phyloP scores from a whole-genome alignment of 2,113 vertebrate species.

The Connochaetes taurinus region DNA sequence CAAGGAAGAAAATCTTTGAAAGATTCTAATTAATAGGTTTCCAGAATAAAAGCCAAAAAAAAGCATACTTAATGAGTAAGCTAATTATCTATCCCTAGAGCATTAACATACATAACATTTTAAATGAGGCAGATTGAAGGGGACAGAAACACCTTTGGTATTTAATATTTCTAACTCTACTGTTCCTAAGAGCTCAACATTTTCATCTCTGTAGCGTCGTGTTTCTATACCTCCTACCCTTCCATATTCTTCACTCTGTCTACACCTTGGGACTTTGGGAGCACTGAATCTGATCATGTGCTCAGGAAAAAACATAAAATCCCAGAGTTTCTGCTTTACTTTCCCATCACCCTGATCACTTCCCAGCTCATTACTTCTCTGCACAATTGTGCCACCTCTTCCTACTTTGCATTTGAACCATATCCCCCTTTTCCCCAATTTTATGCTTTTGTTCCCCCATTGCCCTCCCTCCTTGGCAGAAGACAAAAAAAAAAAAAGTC shows the following conservation, averaged over 20 bases:
- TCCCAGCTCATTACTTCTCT: neutral
- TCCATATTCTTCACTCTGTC: neutral
- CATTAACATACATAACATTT: neutral
- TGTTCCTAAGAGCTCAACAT: neutral
- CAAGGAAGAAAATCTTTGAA: constrained; percentile 22
- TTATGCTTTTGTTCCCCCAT: neutral
- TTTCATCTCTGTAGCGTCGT: neutral
- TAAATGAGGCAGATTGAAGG: neutral
- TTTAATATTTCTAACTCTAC: neutral
- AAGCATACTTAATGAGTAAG: neutral
- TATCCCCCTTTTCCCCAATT: neutral
- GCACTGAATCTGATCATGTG: neutral
- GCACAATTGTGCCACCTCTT: neutral
- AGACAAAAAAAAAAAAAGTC: neutral
- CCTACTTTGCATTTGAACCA: neutral
- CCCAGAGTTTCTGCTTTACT: neutral
- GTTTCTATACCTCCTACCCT: neutral
- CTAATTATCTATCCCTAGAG: neutral
- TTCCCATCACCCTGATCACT: neutral
- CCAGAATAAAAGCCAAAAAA: neutral
- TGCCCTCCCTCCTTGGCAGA: neutral
- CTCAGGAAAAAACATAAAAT: neutral
- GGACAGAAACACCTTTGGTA: neutral
- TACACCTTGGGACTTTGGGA: neutral
- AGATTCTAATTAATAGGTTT: constrained; percentile 10